These are phyloP conservation scores for Lycophotia porphyrea DNA, from an alignment of 2,888 invertebrate genomes.

Conservation along the genomic window DNA sequence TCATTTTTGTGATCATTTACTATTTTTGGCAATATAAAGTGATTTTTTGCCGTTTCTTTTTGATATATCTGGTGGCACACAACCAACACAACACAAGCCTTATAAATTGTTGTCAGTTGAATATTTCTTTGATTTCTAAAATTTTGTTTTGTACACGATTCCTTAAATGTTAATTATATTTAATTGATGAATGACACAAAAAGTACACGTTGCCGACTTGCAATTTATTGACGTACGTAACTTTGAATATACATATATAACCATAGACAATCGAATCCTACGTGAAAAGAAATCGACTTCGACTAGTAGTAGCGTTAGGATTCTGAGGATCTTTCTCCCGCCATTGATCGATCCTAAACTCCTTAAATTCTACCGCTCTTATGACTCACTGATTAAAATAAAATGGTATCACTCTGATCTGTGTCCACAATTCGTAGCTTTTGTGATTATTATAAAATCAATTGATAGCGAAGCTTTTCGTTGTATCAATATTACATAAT, in stretches of 20 bases:
- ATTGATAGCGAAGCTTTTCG: constrained; percentile 16
- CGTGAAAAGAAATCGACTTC: constrained; percentile 64
- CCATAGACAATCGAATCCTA: constrained; percentile 19
- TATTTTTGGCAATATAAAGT: too few relatives aligned
- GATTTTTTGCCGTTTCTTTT: too few relatives aligned
- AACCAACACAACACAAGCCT: too few relatives aligned
- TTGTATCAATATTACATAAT: not conserved
- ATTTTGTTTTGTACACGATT: not conserved
- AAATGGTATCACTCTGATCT: constrained; percentile 42
- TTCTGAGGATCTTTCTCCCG: constrained; percentile 56
- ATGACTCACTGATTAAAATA: constrained; percentile 51
- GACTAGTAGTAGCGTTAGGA: constrained; percentile 53
- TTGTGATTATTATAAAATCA: constrained; percentile 5
- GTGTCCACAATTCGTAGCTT: constrained; percentile 8
- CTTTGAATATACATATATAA: not conserved
- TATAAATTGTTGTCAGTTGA: not conserved
- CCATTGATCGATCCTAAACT: constrained; percentile 62
- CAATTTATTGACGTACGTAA: not conserved
- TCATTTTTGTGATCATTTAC: too few relatives aligned
- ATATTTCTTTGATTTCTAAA: not conserved
- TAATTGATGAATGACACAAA: not conserved
- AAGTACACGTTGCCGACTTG: not conserved
- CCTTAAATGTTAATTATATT: not conserved
- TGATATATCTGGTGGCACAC: too few relatives aligned
- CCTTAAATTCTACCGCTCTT: constrained; percentile 47